These are phyloP conservation scores for Bombus polaris DNA, from an alignment of 1,140 invertebrate genomes.

Conservation along the genomic window DNA sequence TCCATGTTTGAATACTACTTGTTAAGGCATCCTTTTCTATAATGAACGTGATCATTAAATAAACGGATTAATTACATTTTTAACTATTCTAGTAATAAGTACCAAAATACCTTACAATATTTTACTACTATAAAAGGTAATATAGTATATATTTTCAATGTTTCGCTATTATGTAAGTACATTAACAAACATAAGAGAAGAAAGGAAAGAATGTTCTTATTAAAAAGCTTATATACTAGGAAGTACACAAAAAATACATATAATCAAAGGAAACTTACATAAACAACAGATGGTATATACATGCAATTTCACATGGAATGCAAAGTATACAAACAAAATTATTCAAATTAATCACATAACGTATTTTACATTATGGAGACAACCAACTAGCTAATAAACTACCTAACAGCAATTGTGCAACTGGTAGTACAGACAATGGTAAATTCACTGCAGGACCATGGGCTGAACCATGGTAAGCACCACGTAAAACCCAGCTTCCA, in stretches of 20 bases:
- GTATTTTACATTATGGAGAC: slow-evolving; percentile 55
- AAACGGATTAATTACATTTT: not conserved
- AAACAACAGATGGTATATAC: not conserved
- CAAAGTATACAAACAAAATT: not conserved
- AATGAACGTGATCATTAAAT: not conserved
- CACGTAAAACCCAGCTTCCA: slow-evolving; percentile 78
- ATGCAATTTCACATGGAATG: not conserved
- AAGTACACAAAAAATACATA: slow-evolving; percentile 5
- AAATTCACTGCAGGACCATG: slow-evolving; percentile 77
- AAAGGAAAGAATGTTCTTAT: not conserved
- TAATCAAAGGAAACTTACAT: not conserved
- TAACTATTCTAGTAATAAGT: not conserved
- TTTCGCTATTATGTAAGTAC: not conserved
- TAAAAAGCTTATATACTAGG: not conserved
- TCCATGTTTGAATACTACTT: slow-evolving; percentile 5
- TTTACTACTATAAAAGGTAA: not conserved
- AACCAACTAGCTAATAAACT: slow-evolving; percentile 78
- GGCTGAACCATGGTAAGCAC: slow-evolving; percentile 75
- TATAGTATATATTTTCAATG: not conserved
- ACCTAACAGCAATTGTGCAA: slow-evolving; percentile 78
- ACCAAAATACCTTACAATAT: not conserved
- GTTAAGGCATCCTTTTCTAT: slow-evolving; percentile 18
- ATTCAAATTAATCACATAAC: not conserved
- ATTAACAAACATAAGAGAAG: not conserved
- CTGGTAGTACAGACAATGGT: slow-evolving; percentile 77